A percentile compares a stretch with the other conserved stretches of the same genome.
Conservation (phyloP, 2,113 vertebrate species). For the Chelonoidis abingdonii region DNA sequence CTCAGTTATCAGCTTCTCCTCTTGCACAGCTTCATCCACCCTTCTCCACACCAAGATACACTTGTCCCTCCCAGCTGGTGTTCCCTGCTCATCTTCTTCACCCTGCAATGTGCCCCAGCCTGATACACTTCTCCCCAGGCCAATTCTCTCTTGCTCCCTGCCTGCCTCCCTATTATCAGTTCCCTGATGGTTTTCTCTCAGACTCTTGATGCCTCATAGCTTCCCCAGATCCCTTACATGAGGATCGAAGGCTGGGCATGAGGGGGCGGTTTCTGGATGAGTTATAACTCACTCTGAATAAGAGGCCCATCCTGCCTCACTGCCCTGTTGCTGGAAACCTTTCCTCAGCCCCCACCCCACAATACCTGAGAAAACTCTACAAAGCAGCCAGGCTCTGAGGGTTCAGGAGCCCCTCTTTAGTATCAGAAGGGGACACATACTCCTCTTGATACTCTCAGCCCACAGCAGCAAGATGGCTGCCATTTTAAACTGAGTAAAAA, state of each 20-base stretch:
- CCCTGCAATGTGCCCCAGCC: neutral
- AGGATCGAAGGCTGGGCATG: neutral
- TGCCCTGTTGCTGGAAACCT: neutral
- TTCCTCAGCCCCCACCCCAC: neutral
- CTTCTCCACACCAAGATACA: neutral
- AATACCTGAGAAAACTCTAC: neutral
- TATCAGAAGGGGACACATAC: neutral
- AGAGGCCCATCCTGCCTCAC: neutral
- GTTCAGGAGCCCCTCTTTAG: neutral
- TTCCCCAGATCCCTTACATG: neutral
- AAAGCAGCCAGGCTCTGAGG: neutral
- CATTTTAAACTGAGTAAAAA: neutral
- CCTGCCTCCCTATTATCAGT: rapidly evolving
- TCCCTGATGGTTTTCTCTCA: neutral
- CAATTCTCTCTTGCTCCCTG: neutral
- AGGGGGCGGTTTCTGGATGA: neutral
- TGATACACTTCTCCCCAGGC: neutral
- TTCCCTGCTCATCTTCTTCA: neutral
- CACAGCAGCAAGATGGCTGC: neutral
- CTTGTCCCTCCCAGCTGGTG: neutral
- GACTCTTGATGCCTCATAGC: neutral
- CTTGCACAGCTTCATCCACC: neutral
- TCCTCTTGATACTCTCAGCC: neutral
- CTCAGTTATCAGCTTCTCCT: neutral
- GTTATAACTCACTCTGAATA: neutral